phyloP scores from a whole-genome alignment of 2,113 vertebrate genomes.

The Platysteira castanea region DNA sequence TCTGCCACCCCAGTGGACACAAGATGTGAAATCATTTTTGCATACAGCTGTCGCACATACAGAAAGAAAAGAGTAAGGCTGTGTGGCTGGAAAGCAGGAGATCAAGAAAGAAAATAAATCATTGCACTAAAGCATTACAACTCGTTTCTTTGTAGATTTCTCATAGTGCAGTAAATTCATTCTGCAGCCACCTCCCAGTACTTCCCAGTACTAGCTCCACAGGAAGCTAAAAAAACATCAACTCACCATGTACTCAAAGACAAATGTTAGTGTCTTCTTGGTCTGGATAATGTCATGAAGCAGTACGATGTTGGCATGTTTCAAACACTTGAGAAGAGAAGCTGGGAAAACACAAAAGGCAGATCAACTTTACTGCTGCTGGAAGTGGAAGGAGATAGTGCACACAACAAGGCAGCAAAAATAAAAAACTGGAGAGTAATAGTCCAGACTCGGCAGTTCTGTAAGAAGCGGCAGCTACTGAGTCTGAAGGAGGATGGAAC shows the following conservation, averaged over 20 bases:
- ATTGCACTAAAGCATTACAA: not conserved
- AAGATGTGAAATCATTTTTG: slow-evolving; percentile 4
- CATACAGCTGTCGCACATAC: not conserved
- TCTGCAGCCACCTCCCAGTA: not conserved
- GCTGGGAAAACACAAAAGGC: slow-evolving; percentile 68
- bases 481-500: not conserved
- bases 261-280: slow-evolving; percentile 85
- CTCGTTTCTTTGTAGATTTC: slow-evolving; percentile 7
- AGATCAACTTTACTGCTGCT: not conserved
- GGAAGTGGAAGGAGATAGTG: not conserved
- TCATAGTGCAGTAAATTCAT: slow-evolving; percentile 44
- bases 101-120: slow-evolving; percentile 6
- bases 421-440: not conserved
- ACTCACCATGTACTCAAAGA: slow-evolving; percentile 92
- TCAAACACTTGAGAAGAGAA: slow-evolving; percentile 87
- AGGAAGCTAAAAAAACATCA: slow-evolving; percentile 18
- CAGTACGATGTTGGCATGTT: slow-evolving; percentile 88
- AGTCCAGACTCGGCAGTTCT: not conserved
- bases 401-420: not conserved
- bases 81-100: not conserved
- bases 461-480: not conserved
- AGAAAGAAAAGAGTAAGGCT: not conserved
- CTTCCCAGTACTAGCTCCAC: not conserved
- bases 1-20: not conserved
- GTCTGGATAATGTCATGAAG: slow-evolving; percentile 91